These are phyloP conservation scores for Pectinophora gossypiella DNA, from an alignment of 1,140 invertebrate species.

Conservation along the genomic window DNA sequence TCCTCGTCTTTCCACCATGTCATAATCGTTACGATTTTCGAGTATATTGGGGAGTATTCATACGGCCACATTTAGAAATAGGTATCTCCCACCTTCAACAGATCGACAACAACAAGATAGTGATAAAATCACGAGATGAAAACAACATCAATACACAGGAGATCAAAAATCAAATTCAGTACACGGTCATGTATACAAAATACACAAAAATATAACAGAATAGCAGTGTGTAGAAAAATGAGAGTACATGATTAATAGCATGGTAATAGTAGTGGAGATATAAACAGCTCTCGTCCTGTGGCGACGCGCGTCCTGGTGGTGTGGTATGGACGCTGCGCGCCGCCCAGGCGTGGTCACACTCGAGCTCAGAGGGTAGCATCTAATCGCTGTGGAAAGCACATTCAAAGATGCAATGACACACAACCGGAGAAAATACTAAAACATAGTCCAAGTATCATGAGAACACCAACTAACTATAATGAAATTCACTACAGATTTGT, in stretches of 20 bases:
- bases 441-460: not conserved
- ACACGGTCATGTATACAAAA: slow-evolving; percentile 26
- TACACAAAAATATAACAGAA: slow-evolving; percentile 3
- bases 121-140: slow-evolving; percentile 26
- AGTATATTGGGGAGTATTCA: not conserved
- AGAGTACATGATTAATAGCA: not conserved
- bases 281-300: not conserved
- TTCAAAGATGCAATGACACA: not conserved
- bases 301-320: too few relatives aligned
- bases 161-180: slow-evolving; percentile 27
- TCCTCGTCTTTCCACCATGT: not conserved
- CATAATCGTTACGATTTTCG: not conserved
- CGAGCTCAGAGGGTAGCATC: not conserved
- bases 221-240: slow-evolving; percentile 3
- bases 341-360: not conserved
- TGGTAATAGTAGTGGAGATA: not conserved
- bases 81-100: slow-evolving; percentile 58
- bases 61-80: not conserved
- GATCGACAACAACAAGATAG: slow-evolving; percentile 49
- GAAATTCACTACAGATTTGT: not conserved
- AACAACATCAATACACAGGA: slow-evolving; percentile 13
- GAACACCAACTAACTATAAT: not conserved
- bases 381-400: not conserved
- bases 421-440: not conserved
- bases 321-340: too few relatives aligned